These are phyloP conservation scores for Aleiodes alternator DNA, from an alignment of 2,888 invertebrate species.

Conservation along the genomic window DNA sequence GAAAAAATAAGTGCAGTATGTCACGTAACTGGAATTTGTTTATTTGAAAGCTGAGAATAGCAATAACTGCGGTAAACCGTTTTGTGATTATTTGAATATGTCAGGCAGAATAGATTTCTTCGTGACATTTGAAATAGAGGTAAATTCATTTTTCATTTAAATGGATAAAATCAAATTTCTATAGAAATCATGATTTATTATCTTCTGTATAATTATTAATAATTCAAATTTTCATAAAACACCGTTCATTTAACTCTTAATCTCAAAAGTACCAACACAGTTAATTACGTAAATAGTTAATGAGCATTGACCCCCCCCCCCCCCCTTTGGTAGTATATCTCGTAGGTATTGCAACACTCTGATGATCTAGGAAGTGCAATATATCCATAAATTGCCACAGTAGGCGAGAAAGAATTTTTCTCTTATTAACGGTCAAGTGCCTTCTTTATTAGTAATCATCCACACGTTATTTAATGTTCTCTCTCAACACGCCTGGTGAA, in stretches of 20 bases:
- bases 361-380: conserved; percentile 43
- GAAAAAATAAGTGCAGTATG: conserved; percentile 36
- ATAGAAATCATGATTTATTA: not conserved
- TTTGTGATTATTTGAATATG: conserved; percentile 43
- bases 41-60: conserved; percentile 33
- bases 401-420: conserved; percentile 35
- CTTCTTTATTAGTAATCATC: conserved; percentile 42
- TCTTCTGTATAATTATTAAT: no score
- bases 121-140: not conserved
- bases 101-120: conserved; percentile 33
- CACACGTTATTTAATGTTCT: conserved; percentile 41
- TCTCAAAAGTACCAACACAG: not conserved
- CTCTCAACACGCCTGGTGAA: conserved; percentile 28
- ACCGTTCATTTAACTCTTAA: not conserved
- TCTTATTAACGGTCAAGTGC: conserved; percentile 36
- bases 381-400: conserved; percentile 32
- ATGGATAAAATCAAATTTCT: not conserved
- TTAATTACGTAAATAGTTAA: conserved; percentile 11
- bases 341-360: conserved; percentile 14
- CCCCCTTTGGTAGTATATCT: not conserved
- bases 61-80: conserved; percentile 24
- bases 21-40: conserved; percentile 43
- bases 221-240: no score
- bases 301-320: conserved; percentile 9
- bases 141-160: not conserved